Evolutionary conservation across 2,888 invertebrate species (phyloP).

Genomic region (Eupeodes latifasciatus): DNA sequence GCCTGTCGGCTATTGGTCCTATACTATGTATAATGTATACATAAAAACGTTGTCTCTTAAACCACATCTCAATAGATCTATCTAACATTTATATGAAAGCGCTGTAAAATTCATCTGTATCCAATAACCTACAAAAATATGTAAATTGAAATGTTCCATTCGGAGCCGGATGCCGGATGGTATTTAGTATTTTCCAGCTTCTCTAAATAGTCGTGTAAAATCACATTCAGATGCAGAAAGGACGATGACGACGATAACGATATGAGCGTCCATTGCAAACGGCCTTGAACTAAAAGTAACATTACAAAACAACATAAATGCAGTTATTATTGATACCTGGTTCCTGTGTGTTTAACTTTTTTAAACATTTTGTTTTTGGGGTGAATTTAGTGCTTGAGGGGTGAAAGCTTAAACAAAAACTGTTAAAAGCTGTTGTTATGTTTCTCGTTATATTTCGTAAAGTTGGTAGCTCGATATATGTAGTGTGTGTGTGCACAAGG

Average conservation of each 20-base stretch:
- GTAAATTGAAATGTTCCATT: neutral
- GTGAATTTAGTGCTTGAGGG: neutral
- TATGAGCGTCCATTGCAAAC: neutral
- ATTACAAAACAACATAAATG: neutral
- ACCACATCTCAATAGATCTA: neutral
- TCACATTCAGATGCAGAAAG: neutral
- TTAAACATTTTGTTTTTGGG: neutral
- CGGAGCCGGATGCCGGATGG: neutral
- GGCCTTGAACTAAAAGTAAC: neutral
- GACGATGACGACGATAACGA: too few species aligned
- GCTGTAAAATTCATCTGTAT: neutral
- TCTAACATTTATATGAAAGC: neutral
- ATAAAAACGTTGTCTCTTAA: neutral
- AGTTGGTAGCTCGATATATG: too few species aligned
- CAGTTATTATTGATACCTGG: conserved; percentile 7
- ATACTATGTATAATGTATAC: too few species aligned
- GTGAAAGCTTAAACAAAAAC: neutral
- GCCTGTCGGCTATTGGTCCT: too few species aligned
- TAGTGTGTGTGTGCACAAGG: too few species aligned
- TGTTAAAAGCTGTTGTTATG: neutral
- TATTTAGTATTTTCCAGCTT: neutral
- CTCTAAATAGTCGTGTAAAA: neutral
- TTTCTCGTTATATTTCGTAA: neutral
- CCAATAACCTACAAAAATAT: conserved; percentile 4
- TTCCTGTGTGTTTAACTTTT: neutral